Evolutionary conservation across 2,888 invertebrate genomes (phyloP).

Genomic region (Aricia artaxerxes): DNA sequence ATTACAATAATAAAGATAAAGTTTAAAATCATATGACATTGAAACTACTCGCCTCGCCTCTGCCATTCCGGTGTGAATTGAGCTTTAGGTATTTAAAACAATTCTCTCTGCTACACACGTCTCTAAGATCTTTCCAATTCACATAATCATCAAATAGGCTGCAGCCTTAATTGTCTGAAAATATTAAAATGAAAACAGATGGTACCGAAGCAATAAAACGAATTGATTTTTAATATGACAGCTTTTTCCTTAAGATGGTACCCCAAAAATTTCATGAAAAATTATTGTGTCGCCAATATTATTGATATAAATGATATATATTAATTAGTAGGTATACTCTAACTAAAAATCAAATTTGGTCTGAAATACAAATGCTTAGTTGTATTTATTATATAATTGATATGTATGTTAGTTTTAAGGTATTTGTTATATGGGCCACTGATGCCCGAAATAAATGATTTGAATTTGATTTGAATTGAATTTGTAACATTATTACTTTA

Average conservation of each 20-base stretch:
- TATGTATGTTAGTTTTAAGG: too few relatives aligned
- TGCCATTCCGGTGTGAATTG: too few relatives aligned
- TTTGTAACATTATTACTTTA: not conserved
- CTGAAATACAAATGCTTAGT: not conserved
- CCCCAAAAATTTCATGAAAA: not conserved
- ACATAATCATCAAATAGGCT: not conserved
- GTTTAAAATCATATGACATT: too few relatives aligned
- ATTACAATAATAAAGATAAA: too few relatives aligned
- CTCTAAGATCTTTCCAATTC: not conserved
- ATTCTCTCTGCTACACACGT: not conserved
- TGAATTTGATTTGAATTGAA: too few relatives aligned
- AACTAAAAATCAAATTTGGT: not conserved
- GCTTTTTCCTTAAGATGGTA: not conserved
- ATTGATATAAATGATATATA: not conserved
- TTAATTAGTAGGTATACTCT: too few relatives aligned
- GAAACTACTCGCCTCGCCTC: too few relatives aligned
- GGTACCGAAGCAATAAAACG: not conserved
- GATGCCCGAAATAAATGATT: too few relatives aligned
- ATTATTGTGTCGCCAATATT: not conserved
- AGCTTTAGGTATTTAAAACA: too few relatives aligned
- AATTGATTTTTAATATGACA: constrained; percentile 5
- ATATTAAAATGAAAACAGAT: constrained; percentile 12
- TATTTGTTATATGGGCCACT: too few relatives aligned
- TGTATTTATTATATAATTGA: too few relatives aligned
- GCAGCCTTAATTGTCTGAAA: not conserved